phyloP scores from a whole-genome alignment of 1,140 invertebrate genomes.

The Zaprionus ghesquierei region DNA sequence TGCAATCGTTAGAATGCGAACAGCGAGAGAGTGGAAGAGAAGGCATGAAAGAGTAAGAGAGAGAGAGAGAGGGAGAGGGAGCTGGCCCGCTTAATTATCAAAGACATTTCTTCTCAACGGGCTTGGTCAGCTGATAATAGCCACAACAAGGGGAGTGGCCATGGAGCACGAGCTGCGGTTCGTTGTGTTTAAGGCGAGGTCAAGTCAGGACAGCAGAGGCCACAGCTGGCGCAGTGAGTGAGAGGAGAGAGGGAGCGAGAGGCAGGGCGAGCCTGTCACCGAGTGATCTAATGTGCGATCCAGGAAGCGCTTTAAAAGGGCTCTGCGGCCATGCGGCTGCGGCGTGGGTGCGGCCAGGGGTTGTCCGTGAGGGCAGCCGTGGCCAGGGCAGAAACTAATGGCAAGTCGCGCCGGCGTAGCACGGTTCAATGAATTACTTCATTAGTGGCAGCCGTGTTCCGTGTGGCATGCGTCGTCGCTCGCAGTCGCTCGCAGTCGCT shows the following conservation, averaged over 20 bases:
- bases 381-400: constrained; percentile 69
- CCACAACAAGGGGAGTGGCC: constrained; percentile 33
- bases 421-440: constrained; percentile 82
- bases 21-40: constrained; percentile 1
- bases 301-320: constrained; percentile 50
- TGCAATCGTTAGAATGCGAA: constrained; percentile 77
- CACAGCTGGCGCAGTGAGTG: not conserved
- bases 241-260: too few species aligned
- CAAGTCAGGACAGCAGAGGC: too few species aligned
- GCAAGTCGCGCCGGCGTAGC: constrained; percentile 59
- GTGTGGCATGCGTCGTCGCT: constrained; percentile 72
- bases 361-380: constrained; percentile 24
- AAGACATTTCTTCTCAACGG: constrained; percentile 68
- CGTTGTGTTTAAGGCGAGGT: constrained; percentile 61
- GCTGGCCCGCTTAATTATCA: constrained; percentile 76
- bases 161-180: constrained; percentile 20
- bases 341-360: not conserved
- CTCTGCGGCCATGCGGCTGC: not conserved
- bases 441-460: constrained; percentile 75
- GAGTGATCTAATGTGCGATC: constrained; percentile 66
- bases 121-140: constrained; percentile 62
- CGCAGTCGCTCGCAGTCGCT: constrained; percentile 30
- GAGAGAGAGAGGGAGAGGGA: not conserved
- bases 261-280: constrained; percentile 29
- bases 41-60: not conserved